These are phyloP conservation scores for Cisticola juncidis DNA, from an alignment of 2,113 vertebrate species.

Conservation along the genomic window DNA sequence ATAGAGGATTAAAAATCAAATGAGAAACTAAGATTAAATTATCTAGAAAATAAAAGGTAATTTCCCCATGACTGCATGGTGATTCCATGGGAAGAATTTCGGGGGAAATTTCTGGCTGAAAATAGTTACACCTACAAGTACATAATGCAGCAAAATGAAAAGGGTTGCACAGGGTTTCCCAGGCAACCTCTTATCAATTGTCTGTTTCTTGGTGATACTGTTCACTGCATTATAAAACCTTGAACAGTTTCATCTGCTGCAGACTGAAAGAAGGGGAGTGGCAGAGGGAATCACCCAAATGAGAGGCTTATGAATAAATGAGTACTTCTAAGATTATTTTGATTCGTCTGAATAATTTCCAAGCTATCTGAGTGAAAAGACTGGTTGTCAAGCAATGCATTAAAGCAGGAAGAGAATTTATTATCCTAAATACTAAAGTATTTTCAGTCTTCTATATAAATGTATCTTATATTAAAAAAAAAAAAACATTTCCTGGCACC, in stretches of 20 bases:
- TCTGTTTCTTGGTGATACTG: background rate
- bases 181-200: conserved; percentile 34
- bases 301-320: background rate
- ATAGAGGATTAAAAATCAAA: background rate
- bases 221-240: background rate
- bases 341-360: background rate
- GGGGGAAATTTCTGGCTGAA: background rate
- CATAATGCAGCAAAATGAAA: conserved; percentile 49
- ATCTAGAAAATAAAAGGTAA: background rate
- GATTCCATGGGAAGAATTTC: background rate
- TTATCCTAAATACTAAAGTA: background rate
- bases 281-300: background rate
- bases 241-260: background rate
- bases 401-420: background rate
- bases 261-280: background rate
- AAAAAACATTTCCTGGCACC: background rate
- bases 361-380: background rate
- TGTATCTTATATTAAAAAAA: rapidly evolving
- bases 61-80: background rate
- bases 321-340: background rate
- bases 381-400: background rate
- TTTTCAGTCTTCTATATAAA: background rate
- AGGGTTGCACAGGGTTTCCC: conserved; percentile 50
- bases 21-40: background rate
- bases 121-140: background rate